These are phyloP conservation scores for Macroteleia sp. DNA, from an alignment of 2,888 invertebrate genomes.

Conservation along the genomic window DNA sequence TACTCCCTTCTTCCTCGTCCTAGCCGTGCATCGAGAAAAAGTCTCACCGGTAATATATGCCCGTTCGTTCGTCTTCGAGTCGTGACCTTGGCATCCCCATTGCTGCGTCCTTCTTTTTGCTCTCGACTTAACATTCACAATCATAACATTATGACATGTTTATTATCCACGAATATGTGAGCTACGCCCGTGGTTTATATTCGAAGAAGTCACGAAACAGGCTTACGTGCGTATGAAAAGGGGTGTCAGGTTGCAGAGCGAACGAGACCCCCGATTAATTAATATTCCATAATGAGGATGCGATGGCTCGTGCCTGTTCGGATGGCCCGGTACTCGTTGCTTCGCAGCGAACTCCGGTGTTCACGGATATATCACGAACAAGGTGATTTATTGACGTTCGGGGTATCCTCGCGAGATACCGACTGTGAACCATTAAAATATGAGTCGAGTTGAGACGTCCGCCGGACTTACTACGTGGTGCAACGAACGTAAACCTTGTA, in stretches of 20 bases:
- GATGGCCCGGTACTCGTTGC: too few relatives aligned
- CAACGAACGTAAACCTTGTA: conserved; percentile 68
- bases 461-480: conserved; percentile 33
- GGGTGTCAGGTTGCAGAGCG: conserved; percentile 61
- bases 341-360: conserved; percentile 26
- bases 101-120: conserved; percentile 10
- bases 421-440: conserved; percentile 65
- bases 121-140: conserved; percentile 26
- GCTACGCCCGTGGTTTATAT: conserved; percentile 21
- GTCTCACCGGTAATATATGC: background rate
- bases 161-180: conserved; percentile 41
- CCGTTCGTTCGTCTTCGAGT: background rate
- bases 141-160: conserved; percentile 61
- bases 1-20: conserved; percentile 2
- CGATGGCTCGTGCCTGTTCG: conserved; percentile 68
- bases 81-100: conserved; percentile 20
- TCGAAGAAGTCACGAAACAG: conserved; percentile 42
- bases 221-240: conserved; percentile 6
- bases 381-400: conserved; percentile 61
- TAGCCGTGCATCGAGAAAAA: conserved; percentile 12
- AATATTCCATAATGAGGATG: conserved; percentile 81
- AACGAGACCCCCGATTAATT: conserved; percentile 75
- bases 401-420: conserved; percentile 50
- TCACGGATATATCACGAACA: conserved; percentile 63
- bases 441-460: conserved; percentile 30